Evolutionary conservation across 1,140 invertebrate species (phyloP).

Genomic region (Diabrotica undecimpunctata): DNA sequence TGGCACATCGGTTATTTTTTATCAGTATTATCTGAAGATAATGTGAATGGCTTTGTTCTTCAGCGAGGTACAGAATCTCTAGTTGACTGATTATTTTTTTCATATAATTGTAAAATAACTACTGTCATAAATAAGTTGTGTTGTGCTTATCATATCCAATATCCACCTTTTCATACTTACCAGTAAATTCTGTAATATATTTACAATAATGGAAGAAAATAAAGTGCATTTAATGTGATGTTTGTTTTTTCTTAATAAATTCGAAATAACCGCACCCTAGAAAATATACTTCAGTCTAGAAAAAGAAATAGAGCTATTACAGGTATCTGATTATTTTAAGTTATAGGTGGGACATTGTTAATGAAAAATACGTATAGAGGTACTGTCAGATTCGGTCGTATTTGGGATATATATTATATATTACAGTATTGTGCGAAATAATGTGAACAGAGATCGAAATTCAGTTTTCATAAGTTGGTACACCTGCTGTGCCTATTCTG

Average conservation of each 20-base stretch:
- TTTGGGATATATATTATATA: no score
- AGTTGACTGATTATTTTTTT: conserved; percentile 36
- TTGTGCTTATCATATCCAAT: conserved; percentile 45
- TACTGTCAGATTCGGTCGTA: no score
- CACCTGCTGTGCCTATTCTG: no score
- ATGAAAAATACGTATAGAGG: no score
- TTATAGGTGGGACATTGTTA: no score
- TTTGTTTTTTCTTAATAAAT: conserved; percentile 24
- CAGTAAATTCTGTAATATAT: conserved; percentile 44
- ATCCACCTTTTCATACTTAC: conserved; percentile 40
- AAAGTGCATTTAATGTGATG: conserved; percentile 47
- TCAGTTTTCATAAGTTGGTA: no score
- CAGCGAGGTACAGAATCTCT: conserved; percentile 35
- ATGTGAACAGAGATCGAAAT: no score
- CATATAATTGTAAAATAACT: conserved; percentile 35
- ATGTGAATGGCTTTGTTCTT: conserved; percentile 22
- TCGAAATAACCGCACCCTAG: no score
- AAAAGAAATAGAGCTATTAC: no score
- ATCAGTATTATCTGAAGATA: conserved; percentile 38
- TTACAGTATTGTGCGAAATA: no score
- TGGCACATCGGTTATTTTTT: conserved; percentile 30
- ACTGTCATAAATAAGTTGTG: conserved; percentile 35
- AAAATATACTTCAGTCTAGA: no score
- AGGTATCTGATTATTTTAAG: no score
- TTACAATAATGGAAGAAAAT: conserved; percentile 42